Evolutionary conservation across 2,797 vertebrate species (phyloP).

Genomic region (Discoglossus pictus): DNA sequence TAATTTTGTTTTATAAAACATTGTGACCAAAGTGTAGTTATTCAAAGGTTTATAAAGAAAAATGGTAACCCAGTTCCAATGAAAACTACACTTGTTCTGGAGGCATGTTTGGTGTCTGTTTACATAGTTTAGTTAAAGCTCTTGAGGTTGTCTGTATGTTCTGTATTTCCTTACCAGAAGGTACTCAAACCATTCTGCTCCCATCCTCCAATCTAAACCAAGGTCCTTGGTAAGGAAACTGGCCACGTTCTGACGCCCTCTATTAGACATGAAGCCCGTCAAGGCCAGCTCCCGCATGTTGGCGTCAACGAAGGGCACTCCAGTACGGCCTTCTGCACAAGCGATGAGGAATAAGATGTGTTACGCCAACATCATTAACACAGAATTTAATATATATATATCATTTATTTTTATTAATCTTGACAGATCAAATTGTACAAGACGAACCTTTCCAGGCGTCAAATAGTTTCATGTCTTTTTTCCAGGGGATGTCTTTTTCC

Average conservation of each 20-base stretch:
- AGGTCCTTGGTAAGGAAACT: constrained; percentile 86
- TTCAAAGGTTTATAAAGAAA: too few relatives aligned
- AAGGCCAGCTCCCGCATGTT: constrained; percentile 80
- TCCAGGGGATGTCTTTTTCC: constrained; percentile 79
- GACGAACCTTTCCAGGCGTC: constrained; percentile 79
- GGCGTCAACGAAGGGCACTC: constrained; percentile 83
- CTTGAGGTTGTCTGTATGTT: too few relatives aligned
- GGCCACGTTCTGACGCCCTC: constrained; percentile 81
- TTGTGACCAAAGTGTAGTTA: too few relatives aligned
- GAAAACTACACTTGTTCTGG: too few relatives aligned
- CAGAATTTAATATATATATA: too few relatives aligned
- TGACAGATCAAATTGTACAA: background rate
- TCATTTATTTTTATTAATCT: too few relatives aligned
- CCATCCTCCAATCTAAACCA: constrained; percentile 83
- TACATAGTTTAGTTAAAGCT: too few relatives aligned
- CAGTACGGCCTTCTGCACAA: constrained; percentile 74
- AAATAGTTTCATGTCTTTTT: constrained; percentile 75
- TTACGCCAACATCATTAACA: too few relatives aligned
- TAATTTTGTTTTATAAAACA: too few relatives aligned
- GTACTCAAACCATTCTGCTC: constrained; percentile 82
- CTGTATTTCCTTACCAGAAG: constrained; percentile 67
- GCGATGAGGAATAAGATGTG: background rate
- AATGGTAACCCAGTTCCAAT: too few relatives aligned
- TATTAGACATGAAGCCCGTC: constrained; percentile 84
- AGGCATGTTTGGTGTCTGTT: too few relatives aligned